Evolutionary conservation across 2,113 vertebrate genomes (phyloP).

Genomic region (Antechinus flavipes): DNA sequence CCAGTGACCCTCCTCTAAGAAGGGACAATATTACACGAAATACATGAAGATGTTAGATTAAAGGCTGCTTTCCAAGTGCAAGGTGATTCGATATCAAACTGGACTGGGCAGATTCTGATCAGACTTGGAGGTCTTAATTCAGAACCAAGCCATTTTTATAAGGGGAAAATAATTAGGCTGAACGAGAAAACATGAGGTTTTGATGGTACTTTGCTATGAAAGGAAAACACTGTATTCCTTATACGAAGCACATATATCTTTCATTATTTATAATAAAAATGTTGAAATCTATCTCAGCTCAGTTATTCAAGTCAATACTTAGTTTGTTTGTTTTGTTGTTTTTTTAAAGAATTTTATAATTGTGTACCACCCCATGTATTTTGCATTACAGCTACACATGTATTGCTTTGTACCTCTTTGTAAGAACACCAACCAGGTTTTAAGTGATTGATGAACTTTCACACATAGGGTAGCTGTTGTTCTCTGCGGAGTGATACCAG

Average conservation of each 20-base stretch:
- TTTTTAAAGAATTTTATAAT: conserved; percentile 80
- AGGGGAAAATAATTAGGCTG: conserved; percentile 71
- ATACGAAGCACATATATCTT: conserved; percentile 86
- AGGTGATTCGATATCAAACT: conserved; percentile 63
- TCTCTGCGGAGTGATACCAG: conserved; percentile 71
- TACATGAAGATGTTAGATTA: conserved; percentile 52
- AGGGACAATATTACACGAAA: conserved; percentile 4
- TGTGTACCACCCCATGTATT: conserved; percentile 85
- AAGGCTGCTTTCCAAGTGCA: conserved; percentile 63
- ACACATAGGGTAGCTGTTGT: conserved; percentile 73
- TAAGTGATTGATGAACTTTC: conserved; percentile 78
- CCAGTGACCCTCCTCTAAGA: conserved; percentile 57
- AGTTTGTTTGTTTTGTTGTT: conserved; percentile 64
- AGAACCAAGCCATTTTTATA: conserved; percentile 74
- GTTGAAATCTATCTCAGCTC: conserved; percentile 83
- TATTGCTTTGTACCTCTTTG: conserved; percentile 83
- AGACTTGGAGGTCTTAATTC: conserved; percentile 77
- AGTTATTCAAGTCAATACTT: conserved; percentile 85
- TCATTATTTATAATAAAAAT: conserved; percentile 89
- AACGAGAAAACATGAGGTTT: conserved; percentile 75
- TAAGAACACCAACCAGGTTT: conserved; percentile 82
- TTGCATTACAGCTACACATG: conserved; percentile 82
- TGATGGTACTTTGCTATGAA: conserved; percentile 87
- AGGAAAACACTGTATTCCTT: conserved; percentile 88
- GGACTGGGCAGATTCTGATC: conserved; percentile 64